Evolutionary conservation across 2,888 invertebrate genomes (phyloP), one percentile per base, ranked within the genome.

Genomic region (Ichneumoninae sp.): DNA sequence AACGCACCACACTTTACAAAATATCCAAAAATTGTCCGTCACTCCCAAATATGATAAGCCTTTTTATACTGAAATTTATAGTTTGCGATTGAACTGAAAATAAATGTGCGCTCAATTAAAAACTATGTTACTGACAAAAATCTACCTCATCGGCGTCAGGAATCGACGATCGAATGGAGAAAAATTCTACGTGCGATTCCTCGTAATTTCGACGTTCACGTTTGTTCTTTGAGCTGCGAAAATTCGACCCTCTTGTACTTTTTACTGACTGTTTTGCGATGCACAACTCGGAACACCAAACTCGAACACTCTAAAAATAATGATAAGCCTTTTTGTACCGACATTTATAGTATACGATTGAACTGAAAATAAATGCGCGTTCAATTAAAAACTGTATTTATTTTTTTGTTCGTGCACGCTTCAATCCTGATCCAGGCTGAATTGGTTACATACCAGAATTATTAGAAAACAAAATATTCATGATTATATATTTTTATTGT

Each of bases 291-390:
- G 52, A 60, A 36, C 33, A 33, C 33, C 26, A 30, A 76, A 1
- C 4, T 8, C 22, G 6, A 30, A 74, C 65, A 19, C 40, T 63
- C 7, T 52, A 50, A n/a, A n/a, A n/a, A n/a, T n/a, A 40, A 50
- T 40, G 52, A 77, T 52, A 81, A 81, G 66, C 36, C 40, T 71
- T 66, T 81, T 79, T 82, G 40, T 82, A 78, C 57, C 16, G 60
- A 68, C 66, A 57, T 63, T 71, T 26, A 70, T 81, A 70, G 19
- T 66, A 71, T 82, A 76, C 79, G 76, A 82, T 79, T 54, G 79
- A 63, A 82, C 68, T 82, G 79, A 76, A 57, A 85, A 85, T 85
- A 82, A 85, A 81, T 82, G 73, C 26, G 69, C 57, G 85, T 79
- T 82, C 79, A 82, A 82, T 81, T 78, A 30, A 65, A 65, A 65